Conservation (phyloP, 2,888 invertebrate species). For the Cheilosia vulpina region DNA sequence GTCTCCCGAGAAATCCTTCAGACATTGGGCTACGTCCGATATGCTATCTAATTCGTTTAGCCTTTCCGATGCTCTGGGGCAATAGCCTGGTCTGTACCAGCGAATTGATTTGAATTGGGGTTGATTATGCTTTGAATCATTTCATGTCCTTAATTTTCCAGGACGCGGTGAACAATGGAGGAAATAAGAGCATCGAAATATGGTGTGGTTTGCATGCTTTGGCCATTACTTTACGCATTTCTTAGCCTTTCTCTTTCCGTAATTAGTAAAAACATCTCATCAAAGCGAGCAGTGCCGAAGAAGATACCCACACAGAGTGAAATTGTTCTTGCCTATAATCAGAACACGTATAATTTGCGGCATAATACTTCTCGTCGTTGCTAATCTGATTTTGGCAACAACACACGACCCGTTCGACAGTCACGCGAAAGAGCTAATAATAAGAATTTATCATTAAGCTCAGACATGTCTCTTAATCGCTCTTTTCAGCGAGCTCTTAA, state of each 20-base stretch:
- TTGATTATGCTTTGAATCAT: neutral
- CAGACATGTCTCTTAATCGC: neutral
- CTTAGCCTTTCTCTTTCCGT: neutral
- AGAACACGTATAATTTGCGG: neutral
- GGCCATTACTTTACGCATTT: too few species aligned
- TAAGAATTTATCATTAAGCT: neutral
- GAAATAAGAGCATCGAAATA: too few species aligned
- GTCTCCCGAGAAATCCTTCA: neutral
- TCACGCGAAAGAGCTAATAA: neutral
- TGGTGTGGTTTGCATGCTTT: too few species aligned
- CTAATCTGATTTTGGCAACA: neutral
- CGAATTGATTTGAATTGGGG: neutral
- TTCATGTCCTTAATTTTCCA: too few species aligned
- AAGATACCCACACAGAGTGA: neutral
- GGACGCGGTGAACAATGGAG: too few species aligned
- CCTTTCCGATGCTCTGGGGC: neutral
- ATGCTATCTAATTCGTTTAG: too few species aligned
- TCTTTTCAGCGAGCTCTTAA: too few species aligned
- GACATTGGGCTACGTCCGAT: neutral
- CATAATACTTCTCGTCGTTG: neutral
- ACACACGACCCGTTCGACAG: neutral
- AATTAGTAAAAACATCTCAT: neutral
- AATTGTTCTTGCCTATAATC: too few species aligned
- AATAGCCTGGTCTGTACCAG: neutral
- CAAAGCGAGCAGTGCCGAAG: neutral